Evolutionary conservation across 2,888 invertebrate genomes (phyloP).

Genomic region (Koerneria pararmatus): DNA sequence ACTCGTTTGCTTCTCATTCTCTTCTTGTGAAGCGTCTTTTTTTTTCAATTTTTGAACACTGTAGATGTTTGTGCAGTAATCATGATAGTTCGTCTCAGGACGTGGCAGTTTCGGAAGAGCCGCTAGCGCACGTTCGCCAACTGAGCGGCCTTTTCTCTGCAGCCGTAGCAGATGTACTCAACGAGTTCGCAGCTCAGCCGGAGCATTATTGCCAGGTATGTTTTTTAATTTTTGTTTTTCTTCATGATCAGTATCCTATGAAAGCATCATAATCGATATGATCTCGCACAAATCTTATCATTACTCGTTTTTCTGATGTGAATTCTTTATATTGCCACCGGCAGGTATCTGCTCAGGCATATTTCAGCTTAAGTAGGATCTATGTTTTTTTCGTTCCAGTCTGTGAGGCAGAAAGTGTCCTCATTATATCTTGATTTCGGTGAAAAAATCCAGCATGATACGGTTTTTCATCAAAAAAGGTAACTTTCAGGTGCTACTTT

Average conservation of each 20-base stretch:
- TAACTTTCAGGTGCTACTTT: conserved; percentile 43
- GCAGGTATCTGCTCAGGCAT: no score
- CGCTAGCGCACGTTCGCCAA: conserved; percentile 54
- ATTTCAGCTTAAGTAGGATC: no score
- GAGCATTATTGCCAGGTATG: conserved; percentile 61
- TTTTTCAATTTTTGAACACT: no score
- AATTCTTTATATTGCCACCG: no score
- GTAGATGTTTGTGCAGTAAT: no score
- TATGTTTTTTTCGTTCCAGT: neutral
- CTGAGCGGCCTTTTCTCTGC: conserved; percentile 37
- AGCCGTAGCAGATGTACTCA: conserved; percentile 48
- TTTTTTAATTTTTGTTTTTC: neutral
- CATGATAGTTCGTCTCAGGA: conserved; percentile 22
- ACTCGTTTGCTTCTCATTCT: no score
- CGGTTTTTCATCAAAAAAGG: neutral
- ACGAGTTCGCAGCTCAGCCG: conserved; percentile 41
- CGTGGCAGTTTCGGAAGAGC: conserved; percentile 41
- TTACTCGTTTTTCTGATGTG: conserved; percentile 4
- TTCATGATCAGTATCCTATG: no score
- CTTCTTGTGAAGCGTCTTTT: no score
- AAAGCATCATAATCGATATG: no score
- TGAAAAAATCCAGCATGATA: neutral
- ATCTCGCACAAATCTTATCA: no score
- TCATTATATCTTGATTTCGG: neutral
- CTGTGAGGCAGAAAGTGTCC: neutral